Evolutionary conservation across 2,888 invertebrate genomes (phyloP), one percentile per base, ranked within the genome.

Genomic region (Drosophila prolongata): DNA sequence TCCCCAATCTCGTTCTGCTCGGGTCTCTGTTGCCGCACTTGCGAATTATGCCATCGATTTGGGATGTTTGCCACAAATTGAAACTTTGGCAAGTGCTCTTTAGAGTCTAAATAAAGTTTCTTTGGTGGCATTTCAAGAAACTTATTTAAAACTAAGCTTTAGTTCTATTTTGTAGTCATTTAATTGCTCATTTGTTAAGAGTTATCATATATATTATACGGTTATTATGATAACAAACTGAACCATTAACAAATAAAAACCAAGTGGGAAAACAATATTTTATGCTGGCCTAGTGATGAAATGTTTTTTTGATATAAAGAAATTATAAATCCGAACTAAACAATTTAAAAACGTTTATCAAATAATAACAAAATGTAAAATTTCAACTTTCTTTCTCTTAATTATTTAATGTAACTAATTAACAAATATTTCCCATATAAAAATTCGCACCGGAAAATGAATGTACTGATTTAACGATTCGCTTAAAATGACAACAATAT

Each of bases 41-140:
- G 37, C 27, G 55, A 55, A 49, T 61, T 60, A 56, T 72, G 47
- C 56, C 56, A 64, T 72, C 72, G 72, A 70, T 70, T 70, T 42
- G 57, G 50, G 50, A 27, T 13, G 14, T 38, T 40, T 24, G 9
- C 53, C 34, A 60, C 47, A 43, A 62, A 49, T 43, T 49, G n/a
- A 66, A 66, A 54, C 66, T 65, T 54, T 42, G 9, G 6, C n/a
- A 27, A 65, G 38, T 14, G 27, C 38, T 53, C 16, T 46, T 14
- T 14, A 6, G 43, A 34, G 30, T n/a, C 14, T 27, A 52, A 50
- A 30, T 16, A 52, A 46, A 65, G 34, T 47, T 65, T 44, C 9
- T n/a, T 1, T n/a, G 6, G 3, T 30, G 6, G 13, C 19, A 11
- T 14, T 34, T 13, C 34, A 35, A 27, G 4, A 6, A 49, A 35